Conservation (phyloP, 1,140 invertebrate genomes). For the Cherax destructor region DNA sequence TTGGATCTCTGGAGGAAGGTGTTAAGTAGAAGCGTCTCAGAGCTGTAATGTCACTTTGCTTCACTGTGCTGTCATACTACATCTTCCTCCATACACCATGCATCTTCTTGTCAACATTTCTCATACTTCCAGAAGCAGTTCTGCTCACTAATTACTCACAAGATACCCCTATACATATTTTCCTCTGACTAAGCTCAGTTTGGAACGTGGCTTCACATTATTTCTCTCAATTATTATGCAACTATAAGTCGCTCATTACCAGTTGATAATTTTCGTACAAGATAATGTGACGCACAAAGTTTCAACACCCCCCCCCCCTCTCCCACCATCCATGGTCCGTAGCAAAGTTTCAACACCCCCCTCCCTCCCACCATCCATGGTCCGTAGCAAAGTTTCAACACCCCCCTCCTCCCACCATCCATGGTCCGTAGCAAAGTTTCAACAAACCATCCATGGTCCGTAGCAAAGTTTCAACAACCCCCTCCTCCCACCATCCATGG, state of each 20-base stretch:
- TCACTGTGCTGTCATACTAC: not conserved
- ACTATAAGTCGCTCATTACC: not conserved
- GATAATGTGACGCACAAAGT: not conserved
- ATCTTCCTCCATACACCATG: too few species aligned
- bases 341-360: not conserved
- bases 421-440: not conserved
- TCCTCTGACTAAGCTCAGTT: not conserved
- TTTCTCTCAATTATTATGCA: not conserved
- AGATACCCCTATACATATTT: not conserved
- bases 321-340: too few species aligned
- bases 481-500: too few species aligned
- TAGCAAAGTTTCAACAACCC: not conserved
- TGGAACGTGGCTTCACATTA: not conserved
- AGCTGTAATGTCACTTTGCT: not conserved
- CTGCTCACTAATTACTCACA: not conserved
- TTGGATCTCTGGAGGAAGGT: not conserved
- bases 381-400: not conserved
- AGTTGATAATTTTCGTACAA: conserved; percentile 10
- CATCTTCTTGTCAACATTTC: too few species aligned
- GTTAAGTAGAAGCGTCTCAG: not conserved
- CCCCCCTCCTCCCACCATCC: too few species aligned
- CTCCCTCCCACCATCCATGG: too few species aligned
- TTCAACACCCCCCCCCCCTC: not conserved
- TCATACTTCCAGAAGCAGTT: too few species aligned
- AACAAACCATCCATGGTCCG: not conserved